Evolutionary conservation across 2,797 vertebrate genomes (phyloP).

Genomic region (Lepus townsendii): DNA sequence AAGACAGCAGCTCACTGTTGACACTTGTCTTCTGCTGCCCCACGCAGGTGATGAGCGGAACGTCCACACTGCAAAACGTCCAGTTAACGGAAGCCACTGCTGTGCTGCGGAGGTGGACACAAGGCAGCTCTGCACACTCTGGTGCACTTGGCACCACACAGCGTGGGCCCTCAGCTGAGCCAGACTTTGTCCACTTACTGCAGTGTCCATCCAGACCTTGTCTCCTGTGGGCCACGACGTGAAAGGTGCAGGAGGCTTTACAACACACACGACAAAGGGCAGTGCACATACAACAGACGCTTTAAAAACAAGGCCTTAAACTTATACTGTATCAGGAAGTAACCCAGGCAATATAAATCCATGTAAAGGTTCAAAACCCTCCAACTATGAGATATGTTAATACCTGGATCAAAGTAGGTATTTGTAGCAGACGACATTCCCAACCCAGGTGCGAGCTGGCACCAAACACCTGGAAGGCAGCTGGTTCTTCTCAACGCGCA

Average conservation of each 20-base stretch:
- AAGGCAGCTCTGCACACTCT: too few species aligned
- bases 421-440: not conserved
- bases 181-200: too few species aligned
- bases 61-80: not conserved
- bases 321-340: not conserved
- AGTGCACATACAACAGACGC: not conserved
- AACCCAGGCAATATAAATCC: not conserved
- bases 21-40: not conserved
- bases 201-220: not conserved
- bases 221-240: fast-evolving
- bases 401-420: not conserved
- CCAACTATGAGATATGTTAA: not conserved
- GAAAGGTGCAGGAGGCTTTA: not conserved
- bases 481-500: not conserved
- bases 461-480: not conserved
- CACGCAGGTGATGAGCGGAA: not conserved
- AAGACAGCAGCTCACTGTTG: not conserved
- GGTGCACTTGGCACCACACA: not conserved
- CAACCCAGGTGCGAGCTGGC: not conserved
- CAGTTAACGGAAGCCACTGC: fast-evolving
- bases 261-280: not conserved
- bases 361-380: not conserved
- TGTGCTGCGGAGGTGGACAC: not conserved
- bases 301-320: not conserved
- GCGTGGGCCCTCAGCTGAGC: not conserved